Base-by-base conservation (phyloP, 2,888 invertebrate species). In the Seira musarum region DNA sequence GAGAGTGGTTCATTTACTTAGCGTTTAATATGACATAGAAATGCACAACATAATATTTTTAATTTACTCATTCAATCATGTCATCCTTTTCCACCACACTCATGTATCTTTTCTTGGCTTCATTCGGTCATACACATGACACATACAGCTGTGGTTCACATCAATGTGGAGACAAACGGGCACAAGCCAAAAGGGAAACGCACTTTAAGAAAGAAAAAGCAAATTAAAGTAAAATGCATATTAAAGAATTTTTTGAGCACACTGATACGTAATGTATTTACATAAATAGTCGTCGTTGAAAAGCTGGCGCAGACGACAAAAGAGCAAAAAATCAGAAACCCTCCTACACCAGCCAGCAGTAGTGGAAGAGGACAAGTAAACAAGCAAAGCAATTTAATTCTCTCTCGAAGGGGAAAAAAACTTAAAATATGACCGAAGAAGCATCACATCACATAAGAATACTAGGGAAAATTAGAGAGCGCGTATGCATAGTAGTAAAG, bases 261-360 rank as follows among this genome's bases (percentile, higher is more conserved):
- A 30, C 30, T 8, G 30, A 30, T 30, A 30, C 30, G 30, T 30
- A 30, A 30, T n/a, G 49, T 49, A 49, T 49, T 49, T 49, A 13
- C 49, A 49, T 49, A 49, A 49, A 49, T 13, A 49, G 49, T n/a
- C 13, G 49, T 8, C 15, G 49, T n/a, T 49, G 2, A 49, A 49
- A 53, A 68, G 22, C 21, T 10, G 22, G 5, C 24, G 10, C 35
- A 67, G 70, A 61, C 61, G 69, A 60, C 60, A 70, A 70, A 40
- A 70, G 61, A 57, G 69, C 30, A 60, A 65, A 24, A 24, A 17
- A 70, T 63, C 61, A 72, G 63, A 64, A 72, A 30, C 60, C 67
- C 75, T 75, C 75, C 75, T 63, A 66, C 75, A 67, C 75, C 40
- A 49, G 13, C 49, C 2, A 8, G 49, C 17, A 49, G 49, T 49